Conservation (phyloP, 2,888 invertebrate species). For the Platypus cylindrus region DNA sequence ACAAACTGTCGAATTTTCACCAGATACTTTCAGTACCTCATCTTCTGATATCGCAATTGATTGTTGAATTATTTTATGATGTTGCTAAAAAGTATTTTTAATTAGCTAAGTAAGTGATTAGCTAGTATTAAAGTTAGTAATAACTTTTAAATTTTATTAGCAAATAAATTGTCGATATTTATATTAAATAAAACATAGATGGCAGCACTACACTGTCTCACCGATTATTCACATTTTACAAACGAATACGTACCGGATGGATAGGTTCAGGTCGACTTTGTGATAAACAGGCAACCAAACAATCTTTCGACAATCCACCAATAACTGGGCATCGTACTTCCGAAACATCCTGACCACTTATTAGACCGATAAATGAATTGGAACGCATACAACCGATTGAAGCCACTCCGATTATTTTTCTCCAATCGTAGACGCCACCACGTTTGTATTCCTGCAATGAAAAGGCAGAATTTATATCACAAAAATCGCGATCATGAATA, state of each 20-base stretch:
- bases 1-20: slow-evolving; percentile 22
- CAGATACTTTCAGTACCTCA: slow-evolving; percentile 23
- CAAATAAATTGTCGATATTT: no score
- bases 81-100: slow-evolving; percentile 11
- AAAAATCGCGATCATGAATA: no score
- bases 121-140: no score
- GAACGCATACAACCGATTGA: slow-evolving; percentile 23
- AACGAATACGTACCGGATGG: slow-evolving; percentile 12
- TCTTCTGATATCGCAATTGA: slow-evolving; percentile 25
- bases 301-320: slow-evolving; percentile 26
- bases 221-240: no score
- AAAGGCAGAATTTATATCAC: slow-evolving; percentile 1
- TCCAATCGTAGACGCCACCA: slow-evolving; percentile 25
- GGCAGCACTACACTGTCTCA: no score
- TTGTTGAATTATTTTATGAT: slow-evolving; percentile 19
- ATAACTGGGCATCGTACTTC: slow-evolving; percentile 27
- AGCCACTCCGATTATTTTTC: slow-evolving; percentile 29
- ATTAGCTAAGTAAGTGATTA: not conserved
- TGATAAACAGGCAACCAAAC: slow-evolving; percentile 29
- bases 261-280: slow-evolving; percentile 23
- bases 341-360: slow-evolving; percentile 21
- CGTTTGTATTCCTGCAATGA: slow-evolving; percentile 29
- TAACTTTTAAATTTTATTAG: no score
- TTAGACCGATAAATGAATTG: slow-evolving; percentile 23
- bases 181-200: no score